phyloP scores from a whole-genome alignment of 2,113 vertebrate genomes.

The Myotis brandtii region DNA sequence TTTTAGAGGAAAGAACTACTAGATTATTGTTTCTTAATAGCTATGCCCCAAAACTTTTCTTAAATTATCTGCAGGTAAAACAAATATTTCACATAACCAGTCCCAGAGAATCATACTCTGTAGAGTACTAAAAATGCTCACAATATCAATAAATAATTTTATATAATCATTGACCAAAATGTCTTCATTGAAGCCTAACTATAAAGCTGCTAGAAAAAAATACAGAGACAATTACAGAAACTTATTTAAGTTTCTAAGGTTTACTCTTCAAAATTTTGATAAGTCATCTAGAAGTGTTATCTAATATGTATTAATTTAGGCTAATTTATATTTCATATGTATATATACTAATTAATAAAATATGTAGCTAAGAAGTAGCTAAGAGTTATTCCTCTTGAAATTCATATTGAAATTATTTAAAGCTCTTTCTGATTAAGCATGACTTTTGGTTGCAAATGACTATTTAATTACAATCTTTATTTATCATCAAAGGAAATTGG shows the following conservation, averaged over 20 bases:
- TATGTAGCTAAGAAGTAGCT: not conserved
- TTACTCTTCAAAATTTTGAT: not conserved
- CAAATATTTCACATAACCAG: not conserved
- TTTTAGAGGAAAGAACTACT: not conserved
- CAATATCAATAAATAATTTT: not conserved
- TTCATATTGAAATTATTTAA: constrained; percentile 21
- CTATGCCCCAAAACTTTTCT: not conserved
- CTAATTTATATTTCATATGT: not conserved
- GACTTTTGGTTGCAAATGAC: not conserved
- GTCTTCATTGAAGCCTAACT: not conserved
- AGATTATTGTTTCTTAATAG: not conserved
- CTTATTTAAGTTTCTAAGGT: constrained; percentile 26
- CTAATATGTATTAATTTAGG: not conserved
- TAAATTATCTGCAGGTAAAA: not conserved
- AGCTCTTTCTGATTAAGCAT: not conserved
- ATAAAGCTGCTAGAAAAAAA: not conserved
- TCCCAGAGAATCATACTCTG: not conserved
- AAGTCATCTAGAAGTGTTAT: not conserved
- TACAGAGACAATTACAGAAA: not conserved
- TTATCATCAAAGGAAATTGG: not conserved
- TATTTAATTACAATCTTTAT: not conserved
- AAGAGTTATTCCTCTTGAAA: not conserved
- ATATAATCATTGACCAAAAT: not conserved
- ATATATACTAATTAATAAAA: not conserved
- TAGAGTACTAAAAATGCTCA: not conserved